A percentile compares a stretch with the other conserved stretches of the same genome.
Evolutionary conservation across 2,888 invertebrate species (phyloP).

Genomic region (Diarsia dahlii): DNA sequence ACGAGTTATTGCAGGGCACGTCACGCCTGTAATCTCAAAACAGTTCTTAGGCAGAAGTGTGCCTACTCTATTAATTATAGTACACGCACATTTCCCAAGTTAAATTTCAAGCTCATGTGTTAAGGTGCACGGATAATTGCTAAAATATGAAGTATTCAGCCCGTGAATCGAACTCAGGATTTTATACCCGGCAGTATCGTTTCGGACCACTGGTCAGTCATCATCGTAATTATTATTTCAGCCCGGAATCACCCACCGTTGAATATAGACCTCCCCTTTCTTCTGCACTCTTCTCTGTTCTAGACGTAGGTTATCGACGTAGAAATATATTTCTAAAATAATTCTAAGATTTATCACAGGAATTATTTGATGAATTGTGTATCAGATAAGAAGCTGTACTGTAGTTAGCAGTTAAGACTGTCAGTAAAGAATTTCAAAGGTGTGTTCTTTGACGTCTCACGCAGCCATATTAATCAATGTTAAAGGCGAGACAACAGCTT

Average conservation of each 20-base stretch:
- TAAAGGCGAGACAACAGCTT: constrained; percentile 21
- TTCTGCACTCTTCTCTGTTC: too few species aligned
- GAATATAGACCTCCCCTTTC: too few species aligned
- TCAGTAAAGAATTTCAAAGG: constrained; percentile 47
- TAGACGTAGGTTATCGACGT: background rate
- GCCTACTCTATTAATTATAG: background rate
- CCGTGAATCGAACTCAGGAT: too few species aligned
- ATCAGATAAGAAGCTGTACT: constrained; percentile 12
- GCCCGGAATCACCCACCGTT: too few species aligned
- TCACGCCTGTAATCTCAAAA: background rate
- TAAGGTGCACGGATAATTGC: too few species aligned
- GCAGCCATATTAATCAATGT: constrained; percentile 38
- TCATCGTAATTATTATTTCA: too few species aligned
- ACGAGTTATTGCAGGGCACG: background rate
- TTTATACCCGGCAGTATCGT: background rate
- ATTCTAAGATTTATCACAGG: background rate
- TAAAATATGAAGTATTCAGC: too few species aligned
- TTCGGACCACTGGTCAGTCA: too few species aligned
- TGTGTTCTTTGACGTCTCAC: constrained; percentile 48
- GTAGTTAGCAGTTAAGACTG: constrained; percentile 1
- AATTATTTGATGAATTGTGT: constrained; percentile 9
- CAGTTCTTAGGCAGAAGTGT: background rate
- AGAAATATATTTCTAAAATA: background rate
- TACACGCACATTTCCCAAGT: background rate
- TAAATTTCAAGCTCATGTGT: too few species aligned